Evolutionary conservation across 2,113 vertebrate genomes (phyloP).

Genomic region (Callorhinus ursinus): DNA sequence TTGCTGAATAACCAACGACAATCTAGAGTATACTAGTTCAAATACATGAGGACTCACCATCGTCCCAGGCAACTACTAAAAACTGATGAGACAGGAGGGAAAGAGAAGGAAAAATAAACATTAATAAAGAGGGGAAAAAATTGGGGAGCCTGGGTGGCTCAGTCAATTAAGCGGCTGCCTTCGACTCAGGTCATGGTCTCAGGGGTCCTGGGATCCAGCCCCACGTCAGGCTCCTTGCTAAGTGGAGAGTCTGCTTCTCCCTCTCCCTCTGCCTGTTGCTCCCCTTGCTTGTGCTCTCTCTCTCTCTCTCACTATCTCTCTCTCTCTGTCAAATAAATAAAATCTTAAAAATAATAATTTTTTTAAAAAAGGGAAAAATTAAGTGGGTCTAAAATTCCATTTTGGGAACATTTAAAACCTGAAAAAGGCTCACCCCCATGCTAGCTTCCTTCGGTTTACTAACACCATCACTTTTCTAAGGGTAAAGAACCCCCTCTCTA

Average conservation of each 20-base stretch:
- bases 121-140: not conserved
- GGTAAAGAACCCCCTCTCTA: too few relatives aligned
- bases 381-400: not conserved
- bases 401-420: not conserved
- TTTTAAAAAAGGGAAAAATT: not conserved
- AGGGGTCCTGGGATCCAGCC: not conserved
- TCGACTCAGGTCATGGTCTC: not conserved
- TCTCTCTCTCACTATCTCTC: too few relatives aligned
- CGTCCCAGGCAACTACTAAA: not conserved
- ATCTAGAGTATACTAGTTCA: not conserved
- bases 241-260: not conserved
- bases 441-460: not conserved
- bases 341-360: not conserved
- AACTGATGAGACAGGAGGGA: not conserved
- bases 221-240: too few relatives aligned
- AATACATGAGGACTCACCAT: not conserved
- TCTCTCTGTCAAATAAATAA: not conserved
- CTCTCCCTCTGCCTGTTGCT: not conserved
- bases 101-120: not conserved
- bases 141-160: too few relatives aligned
- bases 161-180: not conserved
- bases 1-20: not conserved
- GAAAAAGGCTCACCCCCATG: not conserved
- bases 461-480: not conserved
- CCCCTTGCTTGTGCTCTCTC: too few relatives aligned